These are phyloP conservation scores for Erinaceus europaeus DNA, from an alignment of 2,113 vertebrate species.

Conservation along the genomic window DNA sequence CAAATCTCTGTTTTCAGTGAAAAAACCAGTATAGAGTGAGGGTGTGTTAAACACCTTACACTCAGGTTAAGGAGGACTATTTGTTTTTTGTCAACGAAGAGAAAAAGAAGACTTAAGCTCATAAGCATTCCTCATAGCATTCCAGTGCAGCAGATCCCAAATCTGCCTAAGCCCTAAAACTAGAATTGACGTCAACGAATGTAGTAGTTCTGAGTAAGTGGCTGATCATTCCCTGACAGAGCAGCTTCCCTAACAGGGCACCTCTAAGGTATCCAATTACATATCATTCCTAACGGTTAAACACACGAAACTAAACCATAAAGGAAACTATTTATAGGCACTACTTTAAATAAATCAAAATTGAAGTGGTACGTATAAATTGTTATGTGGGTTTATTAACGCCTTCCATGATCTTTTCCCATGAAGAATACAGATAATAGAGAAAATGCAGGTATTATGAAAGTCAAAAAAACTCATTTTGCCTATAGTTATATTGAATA, in stretches of 20 bases:
- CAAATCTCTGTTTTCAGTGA: neutral
- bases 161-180: conserved; percentile 52
- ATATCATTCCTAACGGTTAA: neutral
- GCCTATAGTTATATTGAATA: neutral
- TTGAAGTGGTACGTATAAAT: neutral
- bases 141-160: conserved; percentile 47
- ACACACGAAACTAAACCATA: neutral
- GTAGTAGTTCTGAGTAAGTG: neutral
- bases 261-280: neutral
- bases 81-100: conserved; percentile 27
- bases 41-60: neutral
- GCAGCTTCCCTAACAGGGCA: neutral
- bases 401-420: neutral
- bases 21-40: neutral
- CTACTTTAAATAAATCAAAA: neutral
- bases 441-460: neutral
- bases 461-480: neutral
- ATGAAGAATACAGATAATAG: neutral
- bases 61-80: neutral
- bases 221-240: neutral
- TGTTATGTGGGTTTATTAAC: conserved; percentile 3
- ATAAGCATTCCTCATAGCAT: conserved; percentile 48
- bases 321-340: conserved; percentile 16
- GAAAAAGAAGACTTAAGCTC: conserved; percentile 44
- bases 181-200: conserved; percentile 49